These are phyloP conservation scores for Betta splendens DNA, from an alignment of 2,797 vertebrate species.

Conservation along the genomic window DNA sequence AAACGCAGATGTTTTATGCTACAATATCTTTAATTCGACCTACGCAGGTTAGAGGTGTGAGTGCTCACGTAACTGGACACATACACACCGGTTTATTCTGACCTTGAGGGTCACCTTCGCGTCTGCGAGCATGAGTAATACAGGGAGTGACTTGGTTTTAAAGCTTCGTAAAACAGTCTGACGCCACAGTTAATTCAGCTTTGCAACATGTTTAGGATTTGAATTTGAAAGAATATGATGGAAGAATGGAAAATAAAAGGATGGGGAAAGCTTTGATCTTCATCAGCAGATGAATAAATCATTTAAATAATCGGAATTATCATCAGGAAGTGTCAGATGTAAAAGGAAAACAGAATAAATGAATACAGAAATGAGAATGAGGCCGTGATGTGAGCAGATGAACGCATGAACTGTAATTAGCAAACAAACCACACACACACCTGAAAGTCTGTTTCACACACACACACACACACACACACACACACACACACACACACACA, in stretches of 20 bases:
- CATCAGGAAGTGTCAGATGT: conserved; percentile 19
- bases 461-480: conserved; percentile 15
- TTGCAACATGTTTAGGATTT: background rate
- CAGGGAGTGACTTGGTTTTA: no score
- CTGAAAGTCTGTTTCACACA: no score
- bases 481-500: no score
- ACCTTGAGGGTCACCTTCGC: no score
- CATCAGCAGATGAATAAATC: conserved; percentile 29
- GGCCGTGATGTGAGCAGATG: background rate
- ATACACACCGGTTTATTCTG: no score
- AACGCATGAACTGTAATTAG: conserved; percentile 1
- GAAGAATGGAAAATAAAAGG: background rate
- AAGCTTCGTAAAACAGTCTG: background rate
- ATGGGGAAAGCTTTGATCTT: conserved; percentile 1
- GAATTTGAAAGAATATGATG: background rate
- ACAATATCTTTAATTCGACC: no score
- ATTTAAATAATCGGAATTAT: conserved; percentile 16
- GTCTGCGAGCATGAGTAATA: no score
- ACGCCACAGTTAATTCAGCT: background rate
- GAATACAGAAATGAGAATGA: background rate
- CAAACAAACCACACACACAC: no score
- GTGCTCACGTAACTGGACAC: no score
- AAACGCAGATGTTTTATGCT: no score
- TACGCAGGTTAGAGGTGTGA: no score
- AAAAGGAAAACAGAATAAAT: conserved; percentile 13